Conservation (phyloP, 2,113 vertebrate genomes). For the Equus quagga region DNA sequence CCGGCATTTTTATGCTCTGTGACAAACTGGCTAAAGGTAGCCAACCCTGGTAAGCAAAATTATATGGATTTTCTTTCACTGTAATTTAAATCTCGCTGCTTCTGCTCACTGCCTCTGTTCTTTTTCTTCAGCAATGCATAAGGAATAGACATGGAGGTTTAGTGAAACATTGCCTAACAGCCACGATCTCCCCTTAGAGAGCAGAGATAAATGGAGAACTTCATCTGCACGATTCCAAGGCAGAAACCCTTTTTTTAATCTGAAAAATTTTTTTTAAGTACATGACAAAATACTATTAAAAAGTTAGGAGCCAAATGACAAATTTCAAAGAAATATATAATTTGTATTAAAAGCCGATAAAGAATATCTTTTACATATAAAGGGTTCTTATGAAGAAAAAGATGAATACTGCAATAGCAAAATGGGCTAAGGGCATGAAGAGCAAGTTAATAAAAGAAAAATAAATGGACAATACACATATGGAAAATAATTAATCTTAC, state of each 20-base stretch:
- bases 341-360: constrained; percentile 17
- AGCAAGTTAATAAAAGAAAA: background rate
- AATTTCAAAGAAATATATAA: background rate
- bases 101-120: background rate
- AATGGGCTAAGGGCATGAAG: background rate
- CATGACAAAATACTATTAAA: background rate
- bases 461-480: background rate
- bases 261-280: background rate
- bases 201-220: background rate
- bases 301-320: background rate
- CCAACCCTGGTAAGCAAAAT: background rate
- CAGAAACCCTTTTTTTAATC: background rate
- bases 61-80: background rate
- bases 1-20: background rate
- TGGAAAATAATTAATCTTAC: background rate
- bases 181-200: background rate
- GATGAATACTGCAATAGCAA: background rate
- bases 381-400: background rate
- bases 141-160: background rate
- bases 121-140: background rate
- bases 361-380: background rate
- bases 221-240: background rate
- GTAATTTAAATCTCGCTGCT: background rate
- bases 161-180: background rate
- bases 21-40: constrained; percentile 22